Evolutionary conservation across 92 coral and sea anemone species (phyloP), one percentile per base, ranked within the genome.

Genomic region (Muricea muricata): DNA sequence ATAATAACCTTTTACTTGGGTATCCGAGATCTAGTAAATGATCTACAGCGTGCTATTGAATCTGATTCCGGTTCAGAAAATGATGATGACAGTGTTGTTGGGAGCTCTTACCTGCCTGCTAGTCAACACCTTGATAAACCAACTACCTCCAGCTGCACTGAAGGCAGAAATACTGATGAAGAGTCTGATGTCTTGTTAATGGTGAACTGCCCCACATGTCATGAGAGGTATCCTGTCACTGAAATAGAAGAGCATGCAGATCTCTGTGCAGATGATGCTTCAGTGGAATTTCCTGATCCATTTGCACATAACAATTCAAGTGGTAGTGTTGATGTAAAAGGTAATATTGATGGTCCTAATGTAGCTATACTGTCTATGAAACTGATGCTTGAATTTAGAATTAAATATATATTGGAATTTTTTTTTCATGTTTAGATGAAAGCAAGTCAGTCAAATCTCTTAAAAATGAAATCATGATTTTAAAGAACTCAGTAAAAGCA

Each of bases 211-310:
- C 39, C 79, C 6, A 73, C 79, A 42, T 73, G 79, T 73, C 34
- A 81, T 82, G 78, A 56, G 23, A 79, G 40, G 50, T 86, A 79
- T 71, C 85, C 86, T 17, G 61, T 87, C 23, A 30, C 80, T 47
- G 73, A 57, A 60, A 87, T 81, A 54, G 82, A 81, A 78, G 73
- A 70, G 37, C 90, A 86, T 79, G 85, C 84, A 46, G 90, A 86
- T 46, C 48, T 79, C 31, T 86, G 90, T 72, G 90, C 73, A 18
- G 72, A 86, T 61, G 50, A 65, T 24, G n/a, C n/a, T n/a, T n/a
- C 35, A n/a, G 85, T 73, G 58, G 80, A 86, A 29, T 41, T 14
- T 79, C 84, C 89, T 4, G 84, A 85, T 71, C 89, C 89, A 85
- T 8, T 34, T 65, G n/a, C n/a, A n/a, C n/a, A n/a, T n/a, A n/a